phyloP scores from a whole-genome alignment of 2,888 invertebrate genomes.

The Scrobipalpa costella region DNA sequence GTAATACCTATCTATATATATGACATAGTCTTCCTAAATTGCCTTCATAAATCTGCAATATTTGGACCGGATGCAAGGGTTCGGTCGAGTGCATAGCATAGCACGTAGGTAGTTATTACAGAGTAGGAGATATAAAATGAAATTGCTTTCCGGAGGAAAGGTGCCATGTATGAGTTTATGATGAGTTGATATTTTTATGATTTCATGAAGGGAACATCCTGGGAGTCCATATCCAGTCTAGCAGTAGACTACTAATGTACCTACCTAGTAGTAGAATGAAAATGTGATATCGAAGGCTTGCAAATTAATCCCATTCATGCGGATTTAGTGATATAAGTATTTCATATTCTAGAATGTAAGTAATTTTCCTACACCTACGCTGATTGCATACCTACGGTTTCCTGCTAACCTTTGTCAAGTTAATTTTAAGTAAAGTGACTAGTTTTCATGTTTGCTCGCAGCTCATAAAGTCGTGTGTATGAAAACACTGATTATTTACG shows the following conservation, averaged over 20 bases:
- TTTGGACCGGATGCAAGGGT: not conserved
- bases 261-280: too few relatives aligned
- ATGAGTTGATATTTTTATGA: not conserved
- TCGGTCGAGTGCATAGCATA: not conserved
- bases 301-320: not conserved
- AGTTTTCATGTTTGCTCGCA: conserved; percentile 34
- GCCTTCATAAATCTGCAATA: conserved; percentile 8
- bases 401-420: conserved; percentile 45
- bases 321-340: not conserved
- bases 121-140: not conserved
- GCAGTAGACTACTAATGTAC: too few relatives aligned
- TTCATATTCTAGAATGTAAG: conserved; percentile 22
- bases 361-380: conserved; percentile 22
- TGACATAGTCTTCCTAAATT: not conserved
- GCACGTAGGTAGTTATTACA: not conserved
- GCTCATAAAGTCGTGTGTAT: conserved; percentile 7
- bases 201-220: too few relatives aligned
- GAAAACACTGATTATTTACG: conserved; percentile 39
- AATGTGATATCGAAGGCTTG: not conserved
- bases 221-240: too few relatives aligned
- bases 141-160: not conserved
- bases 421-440: conserved; percentile 45
- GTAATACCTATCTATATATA: too few relatives aligned
- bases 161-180: not conserved
- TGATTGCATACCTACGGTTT: conserved; percentile 18